A percentile compares a stretch with the other conserved stretches of the same genome.
Conservation (phyloP, 2,888 invertebrate genomes). For the Polyommatus iphigenia region DNA sequence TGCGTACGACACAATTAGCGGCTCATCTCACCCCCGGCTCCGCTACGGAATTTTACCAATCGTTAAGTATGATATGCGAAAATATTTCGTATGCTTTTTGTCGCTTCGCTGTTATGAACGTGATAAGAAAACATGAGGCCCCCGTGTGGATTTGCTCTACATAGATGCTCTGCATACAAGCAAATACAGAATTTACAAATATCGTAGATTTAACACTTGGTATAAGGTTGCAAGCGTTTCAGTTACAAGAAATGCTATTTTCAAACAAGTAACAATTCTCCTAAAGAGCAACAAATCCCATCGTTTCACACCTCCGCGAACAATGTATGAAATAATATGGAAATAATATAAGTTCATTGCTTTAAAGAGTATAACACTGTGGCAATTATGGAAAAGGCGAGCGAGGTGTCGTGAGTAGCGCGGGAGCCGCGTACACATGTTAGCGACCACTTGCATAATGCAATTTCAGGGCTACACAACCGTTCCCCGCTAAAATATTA, state of each 20-base stretch:
- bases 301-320: constrained; percentile 37
- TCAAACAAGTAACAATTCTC: not conserved
- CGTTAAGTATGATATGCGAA: constrained; percentile 16
- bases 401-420: constrained; percentile 65
- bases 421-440: constrained; percentile 69
- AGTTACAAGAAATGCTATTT: not conserved
- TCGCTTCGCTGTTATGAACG: constrained; percentile 17
- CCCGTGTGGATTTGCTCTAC: not conserved
- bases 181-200: not conserved
- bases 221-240: too few species aligned
- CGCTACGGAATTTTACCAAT: constrained; percentile 40
- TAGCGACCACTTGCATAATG: constrained; percentile 69
- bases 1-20: constrained; percentile 75
- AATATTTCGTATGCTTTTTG: constrained; percentile 7
- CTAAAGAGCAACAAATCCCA: constrained; percentile 29
- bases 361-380: constrained; percentile 44
- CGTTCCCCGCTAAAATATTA: constrained; percentile 18
- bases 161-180: not conserved
- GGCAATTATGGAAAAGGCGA: constrained; percentile 71
- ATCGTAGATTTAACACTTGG: not conserved
- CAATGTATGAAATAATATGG: constrained; percentile 39
- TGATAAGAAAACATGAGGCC: not conserved
- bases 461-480: constrained; percentile 58
- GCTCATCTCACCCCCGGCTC: constrained; percentile 60
- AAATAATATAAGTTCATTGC: constrained; percentile 38